Base-by-base conservation (phyloP, 1,140 invertebrate species). In the Bombus vancouverensis region DNA sequence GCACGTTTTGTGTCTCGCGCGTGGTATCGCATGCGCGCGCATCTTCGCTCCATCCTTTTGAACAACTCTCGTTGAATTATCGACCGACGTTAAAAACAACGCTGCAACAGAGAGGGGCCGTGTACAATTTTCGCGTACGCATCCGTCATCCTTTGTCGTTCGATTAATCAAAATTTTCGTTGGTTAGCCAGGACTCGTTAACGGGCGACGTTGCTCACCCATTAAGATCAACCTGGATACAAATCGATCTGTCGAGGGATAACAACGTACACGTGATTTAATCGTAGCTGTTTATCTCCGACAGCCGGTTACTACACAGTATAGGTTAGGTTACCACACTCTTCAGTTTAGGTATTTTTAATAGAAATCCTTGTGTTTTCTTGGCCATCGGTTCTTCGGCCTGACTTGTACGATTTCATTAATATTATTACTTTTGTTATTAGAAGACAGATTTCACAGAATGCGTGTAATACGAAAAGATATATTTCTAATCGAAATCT, bases 161-260 rank as follows among this genome's bases (percentile, higher is more conserved):
- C 53, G 75, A 65, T 77, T 77, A 77, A 77, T 77, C 75, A 77
- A 77, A 77, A 37, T 22, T 77, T 62, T 65, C 57, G 37, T 62
- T 12, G 57, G 25, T 15, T 32, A 10, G 8, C 37, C 75, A n/a
- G 18, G 8, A 12, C 44, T 53, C 44, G 15, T 75, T 75, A 75
- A 75, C 72, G 18, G 37, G 3, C 9, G 10, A 42, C 28, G 70
- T n/a, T 57, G 22, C 28, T 39, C 37, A 15, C 9, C 37, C 37
- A 42, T 65, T n/a, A 77, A 44, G 9, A 39, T 77, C 75, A 42
- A 6, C 28, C 32, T 57, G 44, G 25, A 77, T 42, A 77, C 57
- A 62, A 77, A 77, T 62, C 57, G 75, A 77, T 77, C 75, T n/a
- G 15, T 42, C 57, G 22, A n/a, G 15, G 37, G 37, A 62, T 57